A percentile compares a stretch with the other conserved stretches of the same genome.
These are phyloP conservation scores for Peromyscus nudipes DNA, from an alignment of 2,797 vertebrate genomes.

Conservation along the genomic window DNA sequence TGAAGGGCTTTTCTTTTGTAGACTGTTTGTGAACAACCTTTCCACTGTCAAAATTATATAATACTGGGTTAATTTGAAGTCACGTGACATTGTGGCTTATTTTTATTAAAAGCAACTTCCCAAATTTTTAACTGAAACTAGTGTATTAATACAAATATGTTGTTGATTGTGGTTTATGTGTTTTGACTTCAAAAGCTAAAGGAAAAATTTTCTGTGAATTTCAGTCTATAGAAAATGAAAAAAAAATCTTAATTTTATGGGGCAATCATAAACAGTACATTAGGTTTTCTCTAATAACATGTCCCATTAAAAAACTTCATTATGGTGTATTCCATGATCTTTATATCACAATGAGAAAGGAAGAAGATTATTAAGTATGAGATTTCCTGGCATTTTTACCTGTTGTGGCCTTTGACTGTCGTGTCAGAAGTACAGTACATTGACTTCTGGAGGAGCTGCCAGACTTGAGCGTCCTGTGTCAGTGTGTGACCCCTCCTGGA, in stretches of 20 bases:
- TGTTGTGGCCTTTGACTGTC: slow-evolving; percentile 85
- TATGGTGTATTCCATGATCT: slow-evolving; percentile 55
- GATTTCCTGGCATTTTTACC: slow-evolving; percentile 84
- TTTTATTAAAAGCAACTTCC: not conserved
- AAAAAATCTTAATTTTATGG: slow-evolving; percentile 74
- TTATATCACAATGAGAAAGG: not conserved
- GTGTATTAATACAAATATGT: not conserved
- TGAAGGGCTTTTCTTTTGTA: not conserved
- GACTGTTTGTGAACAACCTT: not conserved
- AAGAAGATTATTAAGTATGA: slow-evolving; percentile 48
- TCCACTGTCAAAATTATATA: not conserved
- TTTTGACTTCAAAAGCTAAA: slow-evolving; percentile 70
- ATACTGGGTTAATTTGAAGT: not conserved
- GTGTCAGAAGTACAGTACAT: slow-evolving; percentile 72
- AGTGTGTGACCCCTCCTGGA: slow-evolving; percentile 85
- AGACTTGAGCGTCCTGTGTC: slow-evolving; percentile 85
- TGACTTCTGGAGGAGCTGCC: slow-evolving; percentile 83
- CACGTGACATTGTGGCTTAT: not conserved
- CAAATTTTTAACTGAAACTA: not conserved
- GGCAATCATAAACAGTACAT: slow-evolving; percentile 75
- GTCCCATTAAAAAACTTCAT: slow-evolving; percentile 76
- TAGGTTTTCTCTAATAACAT: slow-evolving; percentile 76
- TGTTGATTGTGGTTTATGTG: slow-evolving; percentile 46
- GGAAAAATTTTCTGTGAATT: slow-evolving; percentile 52
- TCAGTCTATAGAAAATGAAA: slow-evolving; percentile 59